Evolutionary conservation across 2,888 invertebrate genomes (phyloP).

Genomic region (Aphodius sticticus): DNA sequence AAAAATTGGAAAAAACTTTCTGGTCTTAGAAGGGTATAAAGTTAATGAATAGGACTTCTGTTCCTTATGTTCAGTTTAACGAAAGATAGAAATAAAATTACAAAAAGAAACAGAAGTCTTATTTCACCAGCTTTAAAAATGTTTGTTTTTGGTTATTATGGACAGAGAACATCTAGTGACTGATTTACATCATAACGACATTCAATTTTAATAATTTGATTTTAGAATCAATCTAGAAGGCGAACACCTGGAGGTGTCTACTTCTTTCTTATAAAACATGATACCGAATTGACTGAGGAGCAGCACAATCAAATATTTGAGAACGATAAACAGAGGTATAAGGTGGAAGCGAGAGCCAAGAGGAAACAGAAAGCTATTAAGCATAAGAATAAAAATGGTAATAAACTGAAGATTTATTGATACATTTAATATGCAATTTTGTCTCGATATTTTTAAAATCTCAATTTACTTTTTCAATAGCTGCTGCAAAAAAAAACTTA

Average conservation of each 20-base stretch:
- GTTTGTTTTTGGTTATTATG: too few relatives aligned
- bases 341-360: slow-evolving; percentile 65
- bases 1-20: too few relatives aligned
- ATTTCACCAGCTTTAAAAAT: too few relatives aligned
- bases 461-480: slow-evolving; percentile 30
- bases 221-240: slow-evolving; percentile 77
- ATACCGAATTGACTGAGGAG: slow-evolving; percentile 71
- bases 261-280: slow-evolving; percentile 80
- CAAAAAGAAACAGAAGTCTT: too few relatives aligned
- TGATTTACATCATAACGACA: too few relatives aligned
- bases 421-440: slow-evolving; percentile 25
- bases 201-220: background rate
- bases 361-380: slow-evolving; percentile 72
- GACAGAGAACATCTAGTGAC: too few relatives aligned
- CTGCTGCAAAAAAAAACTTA: slow-evolving; percentile 50
- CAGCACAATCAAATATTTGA: slow-evolving; percentile 74
- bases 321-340: slow-evolving; percentile 68
- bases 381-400: slow-evolving; percentile 64
- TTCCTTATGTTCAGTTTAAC: too few relatives aligned
- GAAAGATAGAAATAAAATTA: too few relatives aligned
- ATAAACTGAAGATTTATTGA: slow-evolving; percentile 31
- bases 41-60: too few relatives aligned
- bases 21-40: too few relatives aligned
- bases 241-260: slow-evolving; percentile 89
- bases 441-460: slow-evolving; percentile 28